Conservation (phyloP, 1,140 invertebrate genomes). For the Drosophila ercepeae region DNA sequence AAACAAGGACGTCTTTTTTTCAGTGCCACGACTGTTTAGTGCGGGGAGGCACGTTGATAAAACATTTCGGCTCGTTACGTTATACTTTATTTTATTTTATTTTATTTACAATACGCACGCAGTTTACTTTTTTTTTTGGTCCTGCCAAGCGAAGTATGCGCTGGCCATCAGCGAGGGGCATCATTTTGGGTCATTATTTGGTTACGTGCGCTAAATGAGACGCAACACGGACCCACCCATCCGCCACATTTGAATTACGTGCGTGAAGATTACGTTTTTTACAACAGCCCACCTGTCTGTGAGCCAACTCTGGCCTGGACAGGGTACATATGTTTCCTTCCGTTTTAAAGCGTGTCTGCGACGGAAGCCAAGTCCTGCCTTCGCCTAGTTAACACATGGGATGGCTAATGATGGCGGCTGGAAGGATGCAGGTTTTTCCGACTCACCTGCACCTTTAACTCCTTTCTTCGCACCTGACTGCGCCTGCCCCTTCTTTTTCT, state of each 20-base stretch:
- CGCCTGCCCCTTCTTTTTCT: constrained; percentile 10
- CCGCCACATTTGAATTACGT: constrained; percentile 75
- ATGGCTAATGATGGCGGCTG: constrained; percentile 46
- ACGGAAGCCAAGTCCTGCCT: constrained; percentile 63
- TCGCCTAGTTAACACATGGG: constrained; percentile 69
- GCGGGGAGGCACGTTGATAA: constrained; percentile 76
- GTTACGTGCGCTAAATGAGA: constrained; percentile 80
- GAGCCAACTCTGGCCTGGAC: not conserved
- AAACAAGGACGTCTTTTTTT: not conserved
- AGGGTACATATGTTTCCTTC: constrained; percentile 32
- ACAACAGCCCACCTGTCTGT: constrained; percentile 50
- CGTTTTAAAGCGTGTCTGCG: constrained; percentile 26
- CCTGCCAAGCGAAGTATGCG: no score
- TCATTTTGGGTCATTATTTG: constrained; percentile 82
- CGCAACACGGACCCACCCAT: constrained; percentile 54
- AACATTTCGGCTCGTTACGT: constrained; percentile 75
- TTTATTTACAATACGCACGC: constrained; percentile 70
- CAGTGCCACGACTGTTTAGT: constrained; percentile 55
- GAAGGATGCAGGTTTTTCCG: constrained; percentile 47
- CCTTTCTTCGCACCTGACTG: not conserved
- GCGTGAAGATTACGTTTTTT: constrained; percentile 80
- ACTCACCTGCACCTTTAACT: not conserved
- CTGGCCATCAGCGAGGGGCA: constrained; percentile 67
- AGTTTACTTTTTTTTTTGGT: constrained; percentile 34
- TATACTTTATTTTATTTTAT: constrained; percentile 73